Percentiles rank a stretch among this genome's conserved stretches.
phyloP scores from a whole-genome alignment of 2,888 invertebrate species.

The Agrilus cyanescens region DNA sequence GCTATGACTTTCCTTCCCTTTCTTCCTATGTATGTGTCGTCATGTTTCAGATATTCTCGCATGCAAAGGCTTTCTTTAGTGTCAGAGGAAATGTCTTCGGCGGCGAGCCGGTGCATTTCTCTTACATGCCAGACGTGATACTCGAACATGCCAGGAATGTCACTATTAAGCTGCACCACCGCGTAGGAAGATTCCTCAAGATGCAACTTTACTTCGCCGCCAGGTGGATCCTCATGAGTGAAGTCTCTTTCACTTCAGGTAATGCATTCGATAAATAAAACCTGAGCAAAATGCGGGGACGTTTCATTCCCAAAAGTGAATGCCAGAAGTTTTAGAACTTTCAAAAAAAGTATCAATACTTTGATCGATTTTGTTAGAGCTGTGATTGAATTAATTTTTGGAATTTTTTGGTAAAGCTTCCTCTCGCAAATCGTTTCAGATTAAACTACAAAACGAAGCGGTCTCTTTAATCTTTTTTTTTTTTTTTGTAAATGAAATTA shows the following conservation, averaged over 20 bases:
- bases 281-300: too few relatives aligned
- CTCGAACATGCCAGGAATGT: conserved; percentile 73
- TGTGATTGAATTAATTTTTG: too few relatives aligned
- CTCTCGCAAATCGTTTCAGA: too few relatives aligned
- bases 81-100: conserved; percentile 59
- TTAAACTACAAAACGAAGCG: too few relatives aligned
- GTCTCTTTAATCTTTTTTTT: too few relatives aligned
- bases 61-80: conserved; percentile 66
- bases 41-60: conserved; percentile 56
- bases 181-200: conserved; percentile 63
- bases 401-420: too few relatives aligned
- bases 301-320: too few relatives aligned
- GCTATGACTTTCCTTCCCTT: background rate
- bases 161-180: conserved; percentile 65
- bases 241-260: conserved; percentile 75
- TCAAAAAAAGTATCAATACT: too few relatives aligned
- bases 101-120: conserved; percentile 60
- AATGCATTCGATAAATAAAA: conserved; percentile 15
- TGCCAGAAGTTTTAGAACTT: too few relatives aligned
- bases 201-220: conserved; percentile 67
- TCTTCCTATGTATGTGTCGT: background rate
- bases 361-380: too few relatives aligned
- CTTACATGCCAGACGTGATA: conserved; percentile 62
- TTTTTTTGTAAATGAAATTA: too few relatives aligned
- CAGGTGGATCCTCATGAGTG: conserved; percentile 77